Conservation (phyloP, 2,113 vertebrate species). For the Tiliqua scincoides region DNA sequence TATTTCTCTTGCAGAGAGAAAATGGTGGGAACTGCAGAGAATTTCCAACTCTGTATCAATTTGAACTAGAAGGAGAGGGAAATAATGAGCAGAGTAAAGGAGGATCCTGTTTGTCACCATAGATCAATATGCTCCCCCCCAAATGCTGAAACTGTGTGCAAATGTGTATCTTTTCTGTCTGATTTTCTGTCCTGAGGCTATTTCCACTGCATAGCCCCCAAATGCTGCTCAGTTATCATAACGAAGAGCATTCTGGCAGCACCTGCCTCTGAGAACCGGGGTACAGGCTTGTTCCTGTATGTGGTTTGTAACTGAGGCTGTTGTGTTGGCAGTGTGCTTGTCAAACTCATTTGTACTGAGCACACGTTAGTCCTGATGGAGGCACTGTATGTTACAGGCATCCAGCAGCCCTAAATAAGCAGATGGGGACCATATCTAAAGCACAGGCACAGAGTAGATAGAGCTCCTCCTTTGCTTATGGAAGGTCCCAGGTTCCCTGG, state of each 20-base stretch:
- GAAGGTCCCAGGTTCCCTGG: too few species aligned
- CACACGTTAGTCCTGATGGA: background rate
- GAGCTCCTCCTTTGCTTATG: too few species aligned
- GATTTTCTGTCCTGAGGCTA: background rate
- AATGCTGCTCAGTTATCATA: background rate
- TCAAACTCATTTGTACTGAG: background rate
- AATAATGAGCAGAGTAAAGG: background rate
- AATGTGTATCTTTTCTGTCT: slow-evolving; percentile 19
- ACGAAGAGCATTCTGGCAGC: background rate
- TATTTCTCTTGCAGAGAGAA: slow-evolving; percentile 3
- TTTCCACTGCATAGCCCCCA: background rate
- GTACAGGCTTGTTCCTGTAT: background rate
- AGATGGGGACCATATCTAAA: too few species aligned
- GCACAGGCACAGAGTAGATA: background rate
- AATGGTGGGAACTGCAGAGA: background rate
- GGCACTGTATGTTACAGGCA: too few species aligned
- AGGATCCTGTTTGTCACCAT: background rate
- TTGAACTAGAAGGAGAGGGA: background rate
- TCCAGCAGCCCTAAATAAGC: too few species aligned
- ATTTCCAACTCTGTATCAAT: background rate
- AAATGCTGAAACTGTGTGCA: background rate
- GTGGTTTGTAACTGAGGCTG: background rate
- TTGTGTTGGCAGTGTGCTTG: background rate
- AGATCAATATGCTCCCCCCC: background rate
- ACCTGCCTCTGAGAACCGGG: background rate